These are phyloP conservation scores for Trichopoda pennipes DNA, from an alignment of 2,888 invertebrate species.

Conservation along the genomic window DNA sequence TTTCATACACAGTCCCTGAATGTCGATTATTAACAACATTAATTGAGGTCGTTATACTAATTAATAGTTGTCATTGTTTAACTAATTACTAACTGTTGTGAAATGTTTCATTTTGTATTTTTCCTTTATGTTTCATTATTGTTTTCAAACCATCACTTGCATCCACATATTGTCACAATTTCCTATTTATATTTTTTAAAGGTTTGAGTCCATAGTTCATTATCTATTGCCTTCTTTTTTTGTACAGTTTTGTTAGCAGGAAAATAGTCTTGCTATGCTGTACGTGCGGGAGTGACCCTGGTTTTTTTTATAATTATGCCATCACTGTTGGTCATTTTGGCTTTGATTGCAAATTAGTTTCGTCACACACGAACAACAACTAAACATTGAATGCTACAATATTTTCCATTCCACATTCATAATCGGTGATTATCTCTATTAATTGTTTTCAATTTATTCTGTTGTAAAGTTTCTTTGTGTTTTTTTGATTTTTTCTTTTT, in stretches of 20 bases:
- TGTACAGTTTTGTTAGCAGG: not conserved
- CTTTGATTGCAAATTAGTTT: constrained; percentile 64
- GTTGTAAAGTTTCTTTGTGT: constrained; percentile 38
- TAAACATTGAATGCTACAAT: constrained; percentile 23
- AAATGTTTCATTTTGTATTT: constrained; percentile 32
- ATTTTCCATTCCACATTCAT: constrained; percentile 44
- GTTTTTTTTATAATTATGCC: constrained; percentile 24
- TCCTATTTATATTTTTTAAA: constrained; percentile 15
- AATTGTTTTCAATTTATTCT: constrained; percentile 67
- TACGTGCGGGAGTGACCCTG: constrained; percentile 58
- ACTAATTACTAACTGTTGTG: constrained; percentile 63
- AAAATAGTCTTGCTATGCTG: not conserved
- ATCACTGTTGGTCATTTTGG: constrained; percentile 53
- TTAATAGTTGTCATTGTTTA: constrained; percentile 72
- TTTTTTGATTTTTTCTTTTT: too few species aligned
- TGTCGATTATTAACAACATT: constrained; percentile 61
- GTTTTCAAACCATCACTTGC: constrained; percentile 44
- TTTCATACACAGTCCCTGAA: not conserved
- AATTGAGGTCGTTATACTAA: constrained; percentile 76
- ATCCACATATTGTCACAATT: constrained; percentile 39
- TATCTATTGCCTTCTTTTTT: constrained; percentile 34
- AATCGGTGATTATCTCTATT: constrained; percentile 67
- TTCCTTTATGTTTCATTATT: constrained; percentile 44
- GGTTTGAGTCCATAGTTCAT: constrained; percentile 54
- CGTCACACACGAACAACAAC: constrained; percentile 60